Evolutionary conservation across 92 coral and sea anemone genomes (phyloP).

Genomic region (Desmophyllum pertusum): DNA sequence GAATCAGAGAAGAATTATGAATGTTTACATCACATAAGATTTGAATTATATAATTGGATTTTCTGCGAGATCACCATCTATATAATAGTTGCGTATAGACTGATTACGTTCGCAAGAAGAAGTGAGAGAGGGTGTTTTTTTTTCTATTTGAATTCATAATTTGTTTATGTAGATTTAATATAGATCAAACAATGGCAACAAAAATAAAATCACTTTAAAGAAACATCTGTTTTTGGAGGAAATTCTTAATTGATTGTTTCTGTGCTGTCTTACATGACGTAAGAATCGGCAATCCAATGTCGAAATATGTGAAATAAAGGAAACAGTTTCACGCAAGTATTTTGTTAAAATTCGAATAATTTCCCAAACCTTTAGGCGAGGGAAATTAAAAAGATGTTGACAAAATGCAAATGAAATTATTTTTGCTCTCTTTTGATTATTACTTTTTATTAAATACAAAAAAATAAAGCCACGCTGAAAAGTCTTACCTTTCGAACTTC

Average conservation of each 20-base stretch:
- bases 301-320: background rate
- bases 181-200: background rate
- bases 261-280: conserved; percentile 2
- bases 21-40: background rate
- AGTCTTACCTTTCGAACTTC: background rate
- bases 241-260: background rate
- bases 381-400: background rate
- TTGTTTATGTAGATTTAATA: background rate
- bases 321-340: background rate
- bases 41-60: background rate
- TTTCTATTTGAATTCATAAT: background rate
- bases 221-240: background rate
- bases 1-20: background rate
- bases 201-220: background rate
- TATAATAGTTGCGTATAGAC: background rate
- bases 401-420: background rate
- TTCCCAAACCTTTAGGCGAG: background rate
- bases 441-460: background rate
- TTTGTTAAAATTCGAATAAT: background rate
- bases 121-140: background rate
- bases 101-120: background rate
- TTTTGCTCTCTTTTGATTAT: background rate
- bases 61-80: background rate
- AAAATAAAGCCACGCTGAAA: background rate
- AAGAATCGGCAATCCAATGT: background rate